Base-by-base conservation (phyloP, 92 coral and sea anemone species). In the Porites lobata region DNA sequence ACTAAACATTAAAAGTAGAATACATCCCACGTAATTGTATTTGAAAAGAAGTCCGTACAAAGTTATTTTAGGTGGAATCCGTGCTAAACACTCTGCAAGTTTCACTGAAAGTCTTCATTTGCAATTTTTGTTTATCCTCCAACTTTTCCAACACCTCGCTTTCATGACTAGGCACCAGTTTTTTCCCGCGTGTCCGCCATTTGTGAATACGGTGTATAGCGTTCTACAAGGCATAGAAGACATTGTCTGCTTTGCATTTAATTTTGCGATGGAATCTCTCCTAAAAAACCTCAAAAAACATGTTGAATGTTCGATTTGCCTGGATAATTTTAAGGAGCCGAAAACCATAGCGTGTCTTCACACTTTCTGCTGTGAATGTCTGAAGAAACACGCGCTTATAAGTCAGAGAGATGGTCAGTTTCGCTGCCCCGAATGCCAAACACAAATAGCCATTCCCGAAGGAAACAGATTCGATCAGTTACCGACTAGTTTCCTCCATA, bases 351-450 rank as follows among this genome's bases (percentile, higher is more conserved):
- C 59, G 21, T 87, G 91, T 64, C 78, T 80, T 24, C 91, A 87
- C 62, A 87, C 68, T 2, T 87, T 72, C 66, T 87, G 91, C 61
- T 78, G 61, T 7, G 59, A 87, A 24, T 87, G 90, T 67, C 15
- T 87, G 66, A 54, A 22, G 61, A 51, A 50, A 74, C 63, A 74
- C 12, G 78, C 14, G 14, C 58, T 54, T 54, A 1, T 8, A 66
- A 75, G 50, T 43, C 50, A 75, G 57, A 54, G 65, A 56, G 12
- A n/a, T 1, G 79, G 79, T 20, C 56, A 54, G 57, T 75, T 53
- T 21, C 52, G 61, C 63, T 75, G 79, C 9, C 79, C 79, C n/a
- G 79, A 53, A 19, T 75, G 79, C 26, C 65, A 22, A 7, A 22
- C 65, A 21, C n/a, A 75, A 57, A 50, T 75, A 14, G 9, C 0